These are phyloP conservation scores for Ceuthmochares aereus DNA, from an alignment of 2,113 vertebrate genomes.

Conservation along the genomic window DNA sequence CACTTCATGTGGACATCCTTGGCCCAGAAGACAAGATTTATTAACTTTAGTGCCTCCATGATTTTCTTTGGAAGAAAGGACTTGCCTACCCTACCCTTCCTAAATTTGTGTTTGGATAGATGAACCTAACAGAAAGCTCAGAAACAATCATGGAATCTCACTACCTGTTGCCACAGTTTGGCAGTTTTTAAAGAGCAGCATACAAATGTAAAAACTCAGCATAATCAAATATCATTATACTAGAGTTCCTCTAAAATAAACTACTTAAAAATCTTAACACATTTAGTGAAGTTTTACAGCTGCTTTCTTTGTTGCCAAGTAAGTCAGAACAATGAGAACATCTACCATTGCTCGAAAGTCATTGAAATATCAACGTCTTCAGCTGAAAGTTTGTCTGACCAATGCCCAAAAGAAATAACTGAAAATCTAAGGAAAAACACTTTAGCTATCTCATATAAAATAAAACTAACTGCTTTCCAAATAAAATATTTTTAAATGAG, in stretches of 20 bases:
- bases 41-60: not conserved
- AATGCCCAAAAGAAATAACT: not conserved
- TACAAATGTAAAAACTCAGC: not conserved
- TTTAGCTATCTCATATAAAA: not conserved
- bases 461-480: not conserved
- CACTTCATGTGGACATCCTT: not conserved
- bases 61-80: not conserved
- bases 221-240: too few relatives aligned
- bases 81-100: not conserved
- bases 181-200: not conserved
- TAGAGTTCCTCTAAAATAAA: not conserved
- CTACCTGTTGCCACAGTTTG: not conserved
- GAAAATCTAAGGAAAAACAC: not conserved
- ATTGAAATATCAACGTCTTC: not conserved
- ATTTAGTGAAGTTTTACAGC: not conserved
- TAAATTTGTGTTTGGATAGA: not conserved
- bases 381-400: not conserved
- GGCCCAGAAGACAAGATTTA: rapidly evolving
- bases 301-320: not conserved
- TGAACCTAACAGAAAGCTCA: not conserved
- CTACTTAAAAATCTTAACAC: not conserved
- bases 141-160: not conserved
- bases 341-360: not conserved
- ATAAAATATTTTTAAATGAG: not conserved
- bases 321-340: not conserved